Conservation (phyloP, 2,888 invertebrate genomes). For the Agonopterix subpropinquella region DNA sequence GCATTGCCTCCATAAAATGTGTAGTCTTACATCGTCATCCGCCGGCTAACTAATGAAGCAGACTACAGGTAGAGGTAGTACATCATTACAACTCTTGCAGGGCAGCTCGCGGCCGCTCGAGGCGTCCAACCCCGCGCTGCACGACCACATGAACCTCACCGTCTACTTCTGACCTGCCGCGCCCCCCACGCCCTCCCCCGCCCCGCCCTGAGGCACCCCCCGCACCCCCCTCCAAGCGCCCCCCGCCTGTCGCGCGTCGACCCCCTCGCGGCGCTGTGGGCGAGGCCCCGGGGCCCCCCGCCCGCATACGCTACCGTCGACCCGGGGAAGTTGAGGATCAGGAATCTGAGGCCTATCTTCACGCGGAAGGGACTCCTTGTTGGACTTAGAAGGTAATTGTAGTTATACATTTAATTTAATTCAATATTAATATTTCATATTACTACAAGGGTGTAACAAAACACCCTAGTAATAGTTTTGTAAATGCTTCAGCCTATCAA, state of each 20-base stretch:
- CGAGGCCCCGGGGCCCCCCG: conserved; percentile 8
- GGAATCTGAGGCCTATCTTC: conserved; percentile 31
- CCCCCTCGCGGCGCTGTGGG: conserved; percentile 1
- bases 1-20: too few species aligned
- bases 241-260: conserved; percentile 7
- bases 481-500: too few species aligned
- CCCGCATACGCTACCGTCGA: conserved; percentile 38
- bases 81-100: conserved; percentile 16
- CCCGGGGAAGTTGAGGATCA: conserved; percentile 31
- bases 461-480: too few species aligned
- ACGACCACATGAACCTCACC: conserved; percentile 80
- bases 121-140: conserved; percentile 52
- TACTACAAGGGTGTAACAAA: too few species aligned
- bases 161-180: conserved; percentile 77
- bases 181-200: background rate
- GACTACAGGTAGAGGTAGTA: too few species aligned
- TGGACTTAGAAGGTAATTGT: background rate
- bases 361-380: conserved; percentile 7
- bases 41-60: too few species aligned
- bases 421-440: too few species aligned
- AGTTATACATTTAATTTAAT: too few species aligned
- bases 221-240: background rate
- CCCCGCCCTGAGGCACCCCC: background rate
- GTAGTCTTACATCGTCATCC: too few species aligned
- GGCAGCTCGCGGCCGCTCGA: conserved; percentile 48